phyloP scores from a whole-genome alignment of 2,888 invertebrate species.

The Ceriagrion tenellum region DNA sequence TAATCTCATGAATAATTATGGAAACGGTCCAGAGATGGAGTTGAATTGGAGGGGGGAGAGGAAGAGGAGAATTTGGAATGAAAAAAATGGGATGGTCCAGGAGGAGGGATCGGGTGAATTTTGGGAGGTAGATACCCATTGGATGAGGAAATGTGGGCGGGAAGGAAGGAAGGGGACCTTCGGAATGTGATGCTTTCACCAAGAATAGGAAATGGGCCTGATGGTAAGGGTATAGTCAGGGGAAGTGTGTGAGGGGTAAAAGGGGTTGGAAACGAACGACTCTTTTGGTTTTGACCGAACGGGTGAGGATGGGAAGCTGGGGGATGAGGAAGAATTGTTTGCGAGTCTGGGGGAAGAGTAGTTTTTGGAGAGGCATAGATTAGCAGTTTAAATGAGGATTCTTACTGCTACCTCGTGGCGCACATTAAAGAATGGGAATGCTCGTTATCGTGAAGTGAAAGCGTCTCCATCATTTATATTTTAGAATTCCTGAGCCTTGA shows the following conservation, averaged over 20 bases:
- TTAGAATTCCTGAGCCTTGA: neutral
- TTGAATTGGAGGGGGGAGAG: constrained; percentile 5
- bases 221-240: too few species aligned
- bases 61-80: neutral
- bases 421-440: neutral
- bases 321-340: neutral
- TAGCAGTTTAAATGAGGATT: neutral
- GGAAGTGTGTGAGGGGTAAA: neutral
- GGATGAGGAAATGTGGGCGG: neutral
- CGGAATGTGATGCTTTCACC: neutral
- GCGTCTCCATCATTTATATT: neutral
- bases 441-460: neutral
- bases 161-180: neutral
- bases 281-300: neutral
- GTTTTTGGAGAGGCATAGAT: neutral
- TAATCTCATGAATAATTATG: constrained; percentile 68
- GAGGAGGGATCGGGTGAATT: neutral
- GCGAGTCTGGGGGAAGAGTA: neutral
- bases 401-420: neutral
- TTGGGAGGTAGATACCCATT: neutral
- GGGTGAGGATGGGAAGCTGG: neutral
- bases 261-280: neutral
- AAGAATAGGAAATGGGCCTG: neutral
- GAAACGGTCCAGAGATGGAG: constrained; percentile 58
- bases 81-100: neutral